Evolutionary conservation across 2,888 invertebrate genomes (phyloP), one percentile per base, ranked within the genome.

Genomic region (Cephus sareptanus): DNA sequence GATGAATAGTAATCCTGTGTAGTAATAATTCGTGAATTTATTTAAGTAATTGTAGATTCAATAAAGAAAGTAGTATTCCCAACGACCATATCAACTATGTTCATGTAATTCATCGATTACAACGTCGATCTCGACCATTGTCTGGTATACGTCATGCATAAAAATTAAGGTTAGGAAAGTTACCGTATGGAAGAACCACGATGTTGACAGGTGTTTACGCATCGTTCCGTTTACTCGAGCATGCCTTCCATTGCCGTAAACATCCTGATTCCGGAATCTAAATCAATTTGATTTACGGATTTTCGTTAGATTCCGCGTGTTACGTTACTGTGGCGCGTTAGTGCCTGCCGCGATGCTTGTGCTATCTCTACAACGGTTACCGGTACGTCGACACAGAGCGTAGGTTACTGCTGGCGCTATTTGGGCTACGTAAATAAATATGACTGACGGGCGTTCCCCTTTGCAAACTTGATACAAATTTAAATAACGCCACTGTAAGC

Each of bases 281-380:
- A 78, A 78, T 78, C 78, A 76, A 76, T 78, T 76, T 76, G 78
- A 78, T 76, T 78, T 76, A 78, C 73, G 35, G 71, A 71, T 71
- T 71, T 71, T 71, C 56, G 56, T 56, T 56, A 56, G 56, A 23
- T 56, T 23, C 56, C 2, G 9, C 56, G 9, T 56, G 23, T 9
- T 56, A 23, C 56, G 23, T 56, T 56, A 56, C 40, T 15, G 15
- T 15, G 15, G 15, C 40, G 15, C 40, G 40, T 15, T 40, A 15
- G 15, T 40, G 40, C 6, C 40, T 40, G 15, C 15, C 15, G 40
- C 40, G 15, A 40, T 40, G 40, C 40, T 40, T 15, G 15, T 40
- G 40, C 40, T 40, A 15, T 15, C 56, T 56, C 23, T 23, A 56
- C 56, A 9, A 56, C 56, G 56, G 56, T 56, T 56, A 56, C 23